Conservation (phyloP, 2,113 vertebrate genomes). For the Taurulus bubalis region DNA sequence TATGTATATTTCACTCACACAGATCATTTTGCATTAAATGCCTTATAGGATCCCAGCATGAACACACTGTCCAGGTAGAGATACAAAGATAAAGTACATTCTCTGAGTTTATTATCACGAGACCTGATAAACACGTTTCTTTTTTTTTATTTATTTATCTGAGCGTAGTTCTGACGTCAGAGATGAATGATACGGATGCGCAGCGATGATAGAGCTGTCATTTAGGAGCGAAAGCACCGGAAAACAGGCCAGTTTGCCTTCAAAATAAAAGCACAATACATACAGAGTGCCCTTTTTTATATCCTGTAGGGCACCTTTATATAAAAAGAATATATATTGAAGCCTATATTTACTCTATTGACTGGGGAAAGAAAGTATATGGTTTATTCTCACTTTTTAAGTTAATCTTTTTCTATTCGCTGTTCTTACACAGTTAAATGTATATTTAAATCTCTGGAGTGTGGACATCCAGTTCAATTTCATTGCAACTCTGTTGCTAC, state of each 20-base stretch:
- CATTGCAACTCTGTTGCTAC: neutral
- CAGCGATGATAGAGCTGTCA: constrained; percentile 44
- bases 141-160: constrained; percentile 19
- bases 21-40: neutral
- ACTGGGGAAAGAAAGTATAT: neutral
- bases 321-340: neutral
- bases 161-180: constrained; percentile 76
- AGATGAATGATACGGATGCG: constrained; percentile 58
- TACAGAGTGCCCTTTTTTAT: neutral
- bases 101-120: constrained; percentile 16
- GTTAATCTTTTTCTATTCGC: neutral
- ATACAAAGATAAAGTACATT: neutral
- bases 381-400: neutral
- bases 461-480: neutral
- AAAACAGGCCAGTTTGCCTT: neutral
- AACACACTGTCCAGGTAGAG: too few species aligned
- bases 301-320: neutral
- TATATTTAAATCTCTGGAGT: neutral
- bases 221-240: constrained; percentile 11
- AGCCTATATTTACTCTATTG: neutral
- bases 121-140: constrained; percentile 49
- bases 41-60: too few species aligned
- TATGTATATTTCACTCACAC: neutral
- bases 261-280: constrained; percentile 34
- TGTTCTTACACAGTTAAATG: neutral